Percentiles rank a stretch among this genome's conserved stretches.
These are phyloP conservation scores for Eurystomus gularis DNA, from an alignment of 2,113 vertebrate genomes.

Conservation along the genomic window DNA sequence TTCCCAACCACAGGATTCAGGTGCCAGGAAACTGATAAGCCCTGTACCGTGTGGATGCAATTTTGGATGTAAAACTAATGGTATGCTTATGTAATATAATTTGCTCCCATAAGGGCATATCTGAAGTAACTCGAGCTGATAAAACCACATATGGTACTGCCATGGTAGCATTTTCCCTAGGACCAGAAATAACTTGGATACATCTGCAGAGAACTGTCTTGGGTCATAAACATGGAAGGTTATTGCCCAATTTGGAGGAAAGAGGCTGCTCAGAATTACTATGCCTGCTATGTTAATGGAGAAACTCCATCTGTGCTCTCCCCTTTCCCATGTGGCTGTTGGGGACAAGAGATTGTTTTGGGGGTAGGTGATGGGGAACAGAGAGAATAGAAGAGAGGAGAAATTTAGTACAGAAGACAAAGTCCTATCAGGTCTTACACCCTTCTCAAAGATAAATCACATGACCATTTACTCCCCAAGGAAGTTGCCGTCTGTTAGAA, in stretches of 20 bases:
- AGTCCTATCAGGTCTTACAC: not conserved
- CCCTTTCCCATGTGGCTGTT: not conserved
- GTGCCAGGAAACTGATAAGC: not conserved
- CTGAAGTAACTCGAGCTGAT: not conserved
- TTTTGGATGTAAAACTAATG: not conserved
- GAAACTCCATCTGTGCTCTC: not conserved
- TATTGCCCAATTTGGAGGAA: not conserved
- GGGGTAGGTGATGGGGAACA: not conserved
- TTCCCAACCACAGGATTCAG: not conserved
- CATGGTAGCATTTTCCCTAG: not conserved
- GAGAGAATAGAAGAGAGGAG: not conserved
- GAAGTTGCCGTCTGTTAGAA: not conserved
- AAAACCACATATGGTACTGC: not conserved
- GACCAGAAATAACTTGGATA: not conserved
- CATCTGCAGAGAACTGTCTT: not conserved
- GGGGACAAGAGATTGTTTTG: not conserved
- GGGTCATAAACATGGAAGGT: fast-evolving
- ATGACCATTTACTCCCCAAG: not conserved
- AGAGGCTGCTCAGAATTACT: not conserved
- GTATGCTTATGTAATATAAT: not conserved
- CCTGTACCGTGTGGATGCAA: not conserved
- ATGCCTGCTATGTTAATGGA: not conserved
- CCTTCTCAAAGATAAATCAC: not conserved
- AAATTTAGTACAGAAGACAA: not conserved
- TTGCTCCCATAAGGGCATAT: not conserved